Base-by-base conservation (phyloP, 1,140 invertebrate species). In the Charaxes varanes region DNA sequence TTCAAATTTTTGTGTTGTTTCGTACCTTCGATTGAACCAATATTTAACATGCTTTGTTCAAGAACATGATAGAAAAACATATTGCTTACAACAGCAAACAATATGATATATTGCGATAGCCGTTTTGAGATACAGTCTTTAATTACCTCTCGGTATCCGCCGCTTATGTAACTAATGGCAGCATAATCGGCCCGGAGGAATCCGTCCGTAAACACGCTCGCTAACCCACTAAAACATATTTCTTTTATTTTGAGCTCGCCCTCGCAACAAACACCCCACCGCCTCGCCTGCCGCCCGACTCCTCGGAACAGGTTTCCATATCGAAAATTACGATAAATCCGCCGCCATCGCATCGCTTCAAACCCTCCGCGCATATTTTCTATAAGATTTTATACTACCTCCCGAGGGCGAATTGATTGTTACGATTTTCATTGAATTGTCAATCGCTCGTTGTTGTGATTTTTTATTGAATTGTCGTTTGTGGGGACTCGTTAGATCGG, bases 181-280 rank as follows among this genome's bases (percentile, higher is more conserved):
- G 61, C 65, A 69, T 71, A 74, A 77, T 77, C 62, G 62, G 46
- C 38, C 51, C 58, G 22, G 43, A 56, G 64, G 72, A 81, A 77
- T 76, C 53, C 56, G 74, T 71, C 73, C 69, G 72, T 73, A 73
- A 81, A 74, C 68, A 70, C 63, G 61, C 64, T 82, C 54, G 71
- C 71, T 82, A 82, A 82, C 78, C 76, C 72, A 82, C 73, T 82
- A 80, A 82, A 80, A 78, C 65, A 78, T 82, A 80, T 80, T 80
- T 74, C 69, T 80, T 79, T 80, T 82, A 78, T 78, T 78, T 78
- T 78, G 71, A 63, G 57, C 45, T 34, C 36, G 58, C 47, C 52
- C 48, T 56, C 62, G 42, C 50, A 41, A 51, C 42, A n/a, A n/a
- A n/a, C n/a, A n/a, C n/a, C n/a, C n/a, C n/a, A 53, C 51, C 50